Percentiles rank a stretch among this genome's conserved stretches.
phyloP scores from a whole-genome alignment of 35 echinoderm and acorn worm genomes.

The Lytechinus pictus region DNA sequence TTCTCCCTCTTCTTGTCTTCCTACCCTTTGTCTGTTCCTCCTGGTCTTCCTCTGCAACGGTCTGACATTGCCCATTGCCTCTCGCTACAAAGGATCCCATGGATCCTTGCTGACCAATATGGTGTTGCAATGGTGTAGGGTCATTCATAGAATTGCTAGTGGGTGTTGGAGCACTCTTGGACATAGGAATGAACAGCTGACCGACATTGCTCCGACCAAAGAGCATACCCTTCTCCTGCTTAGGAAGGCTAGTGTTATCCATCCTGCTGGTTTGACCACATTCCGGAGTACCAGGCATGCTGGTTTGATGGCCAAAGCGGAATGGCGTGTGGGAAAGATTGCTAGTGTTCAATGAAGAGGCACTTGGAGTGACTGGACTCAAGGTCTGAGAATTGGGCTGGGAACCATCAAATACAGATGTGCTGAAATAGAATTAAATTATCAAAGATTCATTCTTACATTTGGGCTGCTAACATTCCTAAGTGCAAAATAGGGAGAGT shows the following conservation, averaged over 20 bases:
- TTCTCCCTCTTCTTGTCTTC: background rate
- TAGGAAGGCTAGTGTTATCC: too few relatives aligned
- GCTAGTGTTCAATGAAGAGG: background rate
- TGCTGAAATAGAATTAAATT: background rate
- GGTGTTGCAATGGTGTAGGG: background rate
- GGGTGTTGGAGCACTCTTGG: background rate
- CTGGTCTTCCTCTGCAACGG: background rate
- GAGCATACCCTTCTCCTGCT: background rate
- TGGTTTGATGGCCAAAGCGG: background rate
- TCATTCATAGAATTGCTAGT: background rate
- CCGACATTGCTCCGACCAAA: background rate
- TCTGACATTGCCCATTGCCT: background rate
- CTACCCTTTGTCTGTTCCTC: background rate
- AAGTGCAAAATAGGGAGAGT: too few relatives aligned
- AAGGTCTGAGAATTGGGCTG: conserved; percentile 22
- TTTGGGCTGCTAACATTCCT: too few relatives aligned
- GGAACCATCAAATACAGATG: conserved; percentile 23
- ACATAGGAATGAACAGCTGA: conserved; percentile 20
- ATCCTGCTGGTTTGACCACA: background rate
- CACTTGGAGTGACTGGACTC: background rate
- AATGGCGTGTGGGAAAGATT: background rate
- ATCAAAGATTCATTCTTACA: too few relatives aligned
- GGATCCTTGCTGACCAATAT: background rate
- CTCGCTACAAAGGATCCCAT: background rate
- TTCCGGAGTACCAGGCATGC: background rate